These are phyloP conservation scores for Andrena praecox DNA, from an alignment of 2,888 invertebrate genomes.

Conservation along the genomic window DNA sequence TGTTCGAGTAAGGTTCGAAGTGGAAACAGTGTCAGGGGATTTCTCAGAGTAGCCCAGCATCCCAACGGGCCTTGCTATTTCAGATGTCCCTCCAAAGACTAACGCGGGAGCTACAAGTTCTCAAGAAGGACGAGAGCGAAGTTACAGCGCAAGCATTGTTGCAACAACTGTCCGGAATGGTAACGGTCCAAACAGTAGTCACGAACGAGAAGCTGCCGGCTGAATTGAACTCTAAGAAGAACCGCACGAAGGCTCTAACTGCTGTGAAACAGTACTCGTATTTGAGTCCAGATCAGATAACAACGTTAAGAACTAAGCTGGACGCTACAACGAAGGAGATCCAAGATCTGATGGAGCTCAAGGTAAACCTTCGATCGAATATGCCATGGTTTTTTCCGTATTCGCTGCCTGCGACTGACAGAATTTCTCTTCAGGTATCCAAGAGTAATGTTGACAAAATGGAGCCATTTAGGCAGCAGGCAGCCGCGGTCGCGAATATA, in stretches of 20 bases:
- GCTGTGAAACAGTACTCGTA: slow-evolving; percentile 78
- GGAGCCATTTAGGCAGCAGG: slow-evolving; percentile 94
- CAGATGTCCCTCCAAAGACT: slow-evolving; percentile 86
- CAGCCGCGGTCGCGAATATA: slow-evolving; percentile 91
- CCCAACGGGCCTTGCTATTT: neutral
- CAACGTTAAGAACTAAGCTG: slow-evolving; percentile 78
- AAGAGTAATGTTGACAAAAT: slow-evolving; percentile 88
- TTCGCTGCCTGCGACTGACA: neutral
- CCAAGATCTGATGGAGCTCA: slow-evolving; percentile 90
- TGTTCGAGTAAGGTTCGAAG: too few species aligned
- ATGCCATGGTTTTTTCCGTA: too few species aligned
- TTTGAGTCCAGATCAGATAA: slow-evolving; percentile 79
- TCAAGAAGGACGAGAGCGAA: slow-evolving; percentile 86
- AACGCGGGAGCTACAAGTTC: slow-evolving; percentile 89
- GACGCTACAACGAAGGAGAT: slow-evolving; percentile 88
- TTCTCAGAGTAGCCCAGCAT: too few species aligned
- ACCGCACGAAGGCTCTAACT: slow-evolving; percentile 90
- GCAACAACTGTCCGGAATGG: slow-evolving; percentile 91
- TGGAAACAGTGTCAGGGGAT: too few species aligned
- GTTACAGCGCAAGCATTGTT: slow-evolving; percentile 89
- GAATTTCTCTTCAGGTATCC: slow-evolving; percentile 65
- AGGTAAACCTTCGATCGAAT: slow-evolving; percentile 83
- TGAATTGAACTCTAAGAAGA: slow-evolving; percentile 88
- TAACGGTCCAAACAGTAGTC: slow-evolving; percentile 87
- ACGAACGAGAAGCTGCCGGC: slow-evolving; percentile 92